Evolutionary conservation across 2,888 invertebrate species (phyloP).

Genomic region (Dolichomitus sp.): DNA sequence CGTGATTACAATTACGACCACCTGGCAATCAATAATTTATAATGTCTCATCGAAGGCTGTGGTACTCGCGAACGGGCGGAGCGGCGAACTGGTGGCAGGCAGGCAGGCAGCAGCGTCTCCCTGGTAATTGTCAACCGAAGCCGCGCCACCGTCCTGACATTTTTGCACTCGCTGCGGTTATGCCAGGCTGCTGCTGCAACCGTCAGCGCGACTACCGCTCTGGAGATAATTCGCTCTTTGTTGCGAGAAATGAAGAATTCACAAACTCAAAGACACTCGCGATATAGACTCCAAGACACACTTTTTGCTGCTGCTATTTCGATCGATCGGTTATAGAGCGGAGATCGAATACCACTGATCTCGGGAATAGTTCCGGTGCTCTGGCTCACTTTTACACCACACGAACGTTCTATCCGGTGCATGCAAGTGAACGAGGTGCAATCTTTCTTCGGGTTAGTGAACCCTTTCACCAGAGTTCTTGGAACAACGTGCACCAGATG

Average conservation of each 20-base stretch:
- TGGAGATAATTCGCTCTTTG: not conserved
- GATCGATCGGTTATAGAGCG: conserved; percentile 26
- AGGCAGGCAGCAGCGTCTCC: conserved; percentile 50
- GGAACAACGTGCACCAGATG: conserved; percentile 27
- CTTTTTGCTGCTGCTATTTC: not conserved
- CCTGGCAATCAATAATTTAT: conserved; percentile 79
- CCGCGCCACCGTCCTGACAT: conserved; percentile 72
- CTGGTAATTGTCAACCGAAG: conserved; percentile 71
- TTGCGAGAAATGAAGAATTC: not conserved
- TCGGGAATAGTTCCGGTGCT: conserved; percentile 8
- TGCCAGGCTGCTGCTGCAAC: not conserved
- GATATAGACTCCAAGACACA: not conserved
- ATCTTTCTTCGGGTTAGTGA: conserved; percentile 31
- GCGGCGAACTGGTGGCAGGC: conserved; percentile 29
- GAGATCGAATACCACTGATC: conserved; percentile 35
- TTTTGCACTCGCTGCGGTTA: conserved; percentile 58
- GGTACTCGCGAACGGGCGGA: conserved; percentile 24
- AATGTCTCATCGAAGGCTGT: conserved; percentile 68
- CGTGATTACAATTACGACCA: conserved; percentile 78
- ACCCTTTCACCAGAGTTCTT: conserved; percentile 24
- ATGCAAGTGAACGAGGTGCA: conserved; percentile 27
- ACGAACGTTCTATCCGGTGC: not conserved
- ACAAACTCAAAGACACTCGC: not conserved
- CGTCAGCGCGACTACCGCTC: not conserved
- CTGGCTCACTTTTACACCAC: not conserved